Conservation (phyloP, 2,113 vertebrate species). For the Galeopterus variegatus region DNA sequence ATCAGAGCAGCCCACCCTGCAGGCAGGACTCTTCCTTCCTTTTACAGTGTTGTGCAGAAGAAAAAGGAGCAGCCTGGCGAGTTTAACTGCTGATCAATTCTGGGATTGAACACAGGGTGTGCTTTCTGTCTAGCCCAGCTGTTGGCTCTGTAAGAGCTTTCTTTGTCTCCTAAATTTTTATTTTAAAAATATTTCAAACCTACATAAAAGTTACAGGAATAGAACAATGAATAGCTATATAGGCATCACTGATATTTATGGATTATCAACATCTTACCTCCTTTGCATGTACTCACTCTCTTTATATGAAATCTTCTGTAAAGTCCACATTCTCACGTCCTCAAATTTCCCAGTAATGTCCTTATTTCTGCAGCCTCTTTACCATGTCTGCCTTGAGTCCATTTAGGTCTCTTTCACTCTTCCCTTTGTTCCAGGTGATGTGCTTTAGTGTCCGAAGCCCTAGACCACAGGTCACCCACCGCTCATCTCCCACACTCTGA, state of each 20-base stretch:
- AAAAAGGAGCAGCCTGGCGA: background rate
- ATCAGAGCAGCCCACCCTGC: background rate
- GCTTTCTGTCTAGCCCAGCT: background rate
- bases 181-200: background rate
- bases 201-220: background rate
- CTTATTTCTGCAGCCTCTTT: background rate
- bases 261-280: background rate
- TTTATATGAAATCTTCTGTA: background rate
- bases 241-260: background rate
- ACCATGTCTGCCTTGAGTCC: background rate
- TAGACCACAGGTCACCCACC: fast-evolving
- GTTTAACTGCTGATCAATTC: background rate
- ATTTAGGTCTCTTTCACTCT: background rate
- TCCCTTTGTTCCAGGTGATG: background rate
- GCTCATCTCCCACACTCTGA: no score
- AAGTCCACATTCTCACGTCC: background rate
- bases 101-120: background rate
- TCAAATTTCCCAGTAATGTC: background rate
- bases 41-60: background rate
- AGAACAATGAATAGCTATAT: background rate
- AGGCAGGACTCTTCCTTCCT: no score
- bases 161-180: background rate
- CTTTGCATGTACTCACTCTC: background rate
- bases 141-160: background rate
- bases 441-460: background rate